These are phyloP conservation scores for Leptinotarsa haldemani DNA, from an alignment of 2,888 invertebrate species.

Conservation along the genomic window DNA sequence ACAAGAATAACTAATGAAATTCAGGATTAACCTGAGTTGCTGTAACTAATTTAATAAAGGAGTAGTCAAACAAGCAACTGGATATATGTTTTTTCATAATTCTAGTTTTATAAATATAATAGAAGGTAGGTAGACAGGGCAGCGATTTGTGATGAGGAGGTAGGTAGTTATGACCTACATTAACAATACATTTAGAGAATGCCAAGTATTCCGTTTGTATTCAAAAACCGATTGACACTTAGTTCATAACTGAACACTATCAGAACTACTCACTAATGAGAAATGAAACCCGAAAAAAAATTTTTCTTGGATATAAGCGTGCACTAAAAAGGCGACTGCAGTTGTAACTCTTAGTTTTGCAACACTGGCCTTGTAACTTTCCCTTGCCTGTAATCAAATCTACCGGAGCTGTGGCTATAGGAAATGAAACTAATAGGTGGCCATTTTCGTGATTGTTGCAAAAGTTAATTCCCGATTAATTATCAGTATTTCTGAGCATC, in stretches of 20 bases:
- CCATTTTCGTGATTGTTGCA: not conserved
- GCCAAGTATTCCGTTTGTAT: not conserved
- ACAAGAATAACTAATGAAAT: no score
- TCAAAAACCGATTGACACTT: not conserved
- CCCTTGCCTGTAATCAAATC: constrained; percentile 1
- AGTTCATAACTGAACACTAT: not conserved
- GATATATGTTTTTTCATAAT: no score
- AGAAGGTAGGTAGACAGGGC: no score
- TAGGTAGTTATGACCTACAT: constrained; percentile 4
- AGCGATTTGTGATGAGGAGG: no score
- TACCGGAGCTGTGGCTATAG: not conserved
- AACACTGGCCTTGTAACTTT: constrained; percentile 16
- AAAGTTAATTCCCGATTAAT: not conserved
- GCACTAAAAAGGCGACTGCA: not conserved
- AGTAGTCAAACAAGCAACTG: no score
- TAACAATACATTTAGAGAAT: not conserved
- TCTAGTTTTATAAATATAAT: no score
- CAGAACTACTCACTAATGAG: not conserved
- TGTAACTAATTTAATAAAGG: no score
- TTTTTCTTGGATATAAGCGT: not conserved
- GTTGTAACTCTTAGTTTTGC: constrained; percentile 7
- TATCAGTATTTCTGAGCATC: not conserved
- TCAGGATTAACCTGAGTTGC: no score
- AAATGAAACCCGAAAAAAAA: not conserved
- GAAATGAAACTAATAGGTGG: not conserved